Evolutionary conservation across 2,797 vertebrate genomes (phyloP), one percentile per base, ranked within the genome.

Genomic region (Austrolebias charrua): DNA sequence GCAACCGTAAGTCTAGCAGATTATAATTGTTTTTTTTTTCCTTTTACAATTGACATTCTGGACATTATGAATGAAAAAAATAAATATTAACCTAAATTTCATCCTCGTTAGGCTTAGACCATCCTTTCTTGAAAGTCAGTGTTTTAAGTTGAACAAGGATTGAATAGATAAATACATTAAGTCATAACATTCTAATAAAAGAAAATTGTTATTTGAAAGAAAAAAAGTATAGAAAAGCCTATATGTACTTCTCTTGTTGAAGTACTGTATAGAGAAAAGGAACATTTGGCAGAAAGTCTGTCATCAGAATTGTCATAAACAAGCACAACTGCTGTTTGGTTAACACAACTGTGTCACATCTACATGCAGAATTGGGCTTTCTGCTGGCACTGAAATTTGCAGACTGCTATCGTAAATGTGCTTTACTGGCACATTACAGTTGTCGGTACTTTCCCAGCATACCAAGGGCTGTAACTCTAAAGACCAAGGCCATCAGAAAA

Each of bases 391-490:
- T 67, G 59, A 79, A 79, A 53, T 6, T 19, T 80, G 50, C 60
- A 60, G 74, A 58, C 52, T 58, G 59, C 51, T 63, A 60, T 64
- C 11, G 9, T 51, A 44, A 66, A 52, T 7, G 19, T 7, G 28
- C 63, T 63, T 72, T 76, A 65, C 65, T 63, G 57, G 33, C 6
- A 12, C 0, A 1, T 42, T 57, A 46, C 57, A 60, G 58, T 51
- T 69, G 71, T 68, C 55, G 59, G 59, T 73, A 52, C 63, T 79
- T 75, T 76, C 50, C 29, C 66, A 52, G 69, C 47, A 53, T 66
- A 71, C 69, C 44, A 31, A 52, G 71, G 70, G 68, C 67, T 13
- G 38, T 77, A 83, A 76, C 69, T 33, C 48, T 83, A 81, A 84
- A 85, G 78, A 80, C 70, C 58, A 45, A 73, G 67, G 66, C 66